Conservation (phyloP, 2,113 vertebrate species). For the Hippocampus zosterae region DNA sequence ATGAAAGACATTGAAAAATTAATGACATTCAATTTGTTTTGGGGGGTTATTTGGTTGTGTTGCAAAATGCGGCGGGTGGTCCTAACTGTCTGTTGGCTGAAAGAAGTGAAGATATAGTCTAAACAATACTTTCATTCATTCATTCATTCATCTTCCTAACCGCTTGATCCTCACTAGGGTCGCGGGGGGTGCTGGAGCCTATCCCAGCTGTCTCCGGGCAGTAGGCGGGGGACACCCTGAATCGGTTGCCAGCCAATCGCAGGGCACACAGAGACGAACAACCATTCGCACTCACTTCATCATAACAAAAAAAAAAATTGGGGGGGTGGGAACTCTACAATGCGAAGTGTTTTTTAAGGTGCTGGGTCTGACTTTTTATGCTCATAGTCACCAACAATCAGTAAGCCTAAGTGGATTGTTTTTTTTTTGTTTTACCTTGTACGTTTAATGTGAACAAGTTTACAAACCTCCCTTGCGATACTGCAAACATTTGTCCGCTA, state of each 20-base stretch:
- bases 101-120: neutral
- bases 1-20: constrained; percentile 36
- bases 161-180: no score
- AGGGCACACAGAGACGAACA: no score
- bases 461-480: neutral
- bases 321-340: neutral
- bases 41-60: neutral
- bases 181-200: no score
- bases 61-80: neutral
- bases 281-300: no score
- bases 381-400: neutral
- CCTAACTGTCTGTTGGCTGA: no score
- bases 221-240: no score
- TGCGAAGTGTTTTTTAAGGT: neutral
- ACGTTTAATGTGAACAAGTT: neutral
- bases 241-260: no score
- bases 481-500: neutral
- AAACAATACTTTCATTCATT: no score
- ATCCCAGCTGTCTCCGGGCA: no score
- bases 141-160: no score
- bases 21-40: constrained; percentile 1
- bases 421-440: neutral
- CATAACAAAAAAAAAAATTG: no score
- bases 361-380: neutral
- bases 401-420: neutral